Conservation (phyloP, 1,140 invertebrate genomes). For the Tetragonula clypearis region DNA sequence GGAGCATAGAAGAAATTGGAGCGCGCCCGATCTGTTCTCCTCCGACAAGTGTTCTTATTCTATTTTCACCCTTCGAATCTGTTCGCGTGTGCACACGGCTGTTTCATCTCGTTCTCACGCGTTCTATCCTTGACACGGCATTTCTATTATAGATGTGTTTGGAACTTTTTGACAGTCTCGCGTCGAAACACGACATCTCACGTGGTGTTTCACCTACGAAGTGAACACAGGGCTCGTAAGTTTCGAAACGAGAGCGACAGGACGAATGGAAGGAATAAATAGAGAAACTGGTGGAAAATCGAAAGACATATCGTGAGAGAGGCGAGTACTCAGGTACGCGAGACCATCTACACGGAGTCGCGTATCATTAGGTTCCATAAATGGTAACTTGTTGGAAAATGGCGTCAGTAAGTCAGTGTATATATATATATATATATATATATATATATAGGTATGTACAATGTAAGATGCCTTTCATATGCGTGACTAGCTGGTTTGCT, state of each 20-base stretch:
- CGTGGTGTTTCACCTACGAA: neutral
- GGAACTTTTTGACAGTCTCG: too few relatives aligned
- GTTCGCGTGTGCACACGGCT: slow-evolving; percentile 31
- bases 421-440: neutral
- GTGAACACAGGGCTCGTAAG: neutral
- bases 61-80: slow-evolving; percentile 58
- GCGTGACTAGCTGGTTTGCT: slow-evolving; percentile 34
- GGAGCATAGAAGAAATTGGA: slow-evolving; percentile 19
- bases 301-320: slow-evolving; percentile 8
- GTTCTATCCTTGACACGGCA: neutral
- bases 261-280: slow-evolving; percentile 12
- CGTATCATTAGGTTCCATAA: slow-evolving; percentile 67
- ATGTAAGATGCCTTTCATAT: slow-evolving; percentile 61
- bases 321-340: slow-evolving; percentile 11
- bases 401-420: slow-evolving; percentile 49
- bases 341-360: slow-evolving; percentile 62
- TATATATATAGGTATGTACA: neutral
- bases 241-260: neutral
- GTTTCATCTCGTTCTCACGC: slow-evolving; percentile 64
- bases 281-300: slow-evolving; percentile 18
- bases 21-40: neutral
- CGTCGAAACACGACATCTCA: neutral
- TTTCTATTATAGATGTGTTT: too few relatives aligned
- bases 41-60: slow-evolving; percentile 74
- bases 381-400: slow-evolving; percentile 71